A percentile compares a stretch with the other conserved stretches of the same genome.
Evolutionary conservation across 2,113 vertebrate species (phyloP).

Genomic region (Hyperopisus bebe): DNA sequence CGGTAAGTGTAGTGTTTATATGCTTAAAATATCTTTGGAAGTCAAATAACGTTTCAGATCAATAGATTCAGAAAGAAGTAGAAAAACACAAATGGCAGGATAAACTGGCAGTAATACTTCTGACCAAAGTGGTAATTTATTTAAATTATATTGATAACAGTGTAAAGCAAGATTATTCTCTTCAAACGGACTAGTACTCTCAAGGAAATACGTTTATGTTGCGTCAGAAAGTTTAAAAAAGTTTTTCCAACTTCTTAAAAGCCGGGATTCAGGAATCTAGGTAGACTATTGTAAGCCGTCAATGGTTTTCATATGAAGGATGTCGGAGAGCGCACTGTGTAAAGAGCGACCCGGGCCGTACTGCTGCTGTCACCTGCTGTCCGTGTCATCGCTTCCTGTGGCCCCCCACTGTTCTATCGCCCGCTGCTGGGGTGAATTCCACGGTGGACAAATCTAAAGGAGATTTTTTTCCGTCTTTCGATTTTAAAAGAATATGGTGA

Average conservation of each 20-base stretch:
- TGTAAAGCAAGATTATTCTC: neutral
- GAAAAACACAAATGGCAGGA: neutral
- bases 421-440: neutral
- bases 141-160: neutral
- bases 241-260: neutral
- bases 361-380: neutral
- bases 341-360: neutral
- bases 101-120: neutral
- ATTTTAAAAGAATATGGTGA: neutral
- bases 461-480: neutral
- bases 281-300: neutral
- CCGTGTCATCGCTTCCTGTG: neutral
- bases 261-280: neutral
- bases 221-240: neutral
- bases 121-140: neutral
- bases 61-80: neutral
- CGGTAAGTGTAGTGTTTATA: conserved; percentile 59
- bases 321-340: neutral
- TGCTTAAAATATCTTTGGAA: neutral
- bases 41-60: neutral
- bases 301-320: neutral
- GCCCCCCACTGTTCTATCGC: neutral
- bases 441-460: neutral
- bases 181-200: neutral
- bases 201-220: neutral